Percentiles rank a stretch among this genome's conserved stretches.
phyloP scores from a whole-genome alignment of 2,797 vertebrate species.

The Australoheros facetus region DNA sequence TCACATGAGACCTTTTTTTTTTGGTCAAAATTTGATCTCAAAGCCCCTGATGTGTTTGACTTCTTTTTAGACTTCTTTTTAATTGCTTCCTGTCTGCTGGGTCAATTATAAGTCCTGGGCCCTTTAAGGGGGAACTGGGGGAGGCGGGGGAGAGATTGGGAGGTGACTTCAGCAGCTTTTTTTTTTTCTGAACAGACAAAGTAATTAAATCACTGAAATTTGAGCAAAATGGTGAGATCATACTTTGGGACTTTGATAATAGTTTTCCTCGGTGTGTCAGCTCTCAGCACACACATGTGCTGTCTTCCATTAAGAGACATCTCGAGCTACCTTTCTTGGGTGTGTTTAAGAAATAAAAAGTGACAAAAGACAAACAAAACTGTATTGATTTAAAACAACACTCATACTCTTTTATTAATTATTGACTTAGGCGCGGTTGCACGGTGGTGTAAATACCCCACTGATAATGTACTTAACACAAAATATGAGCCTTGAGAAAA shows the following conservation, averaged over 20 bases:
- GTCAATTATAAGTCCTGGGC: conserved; percentile 76
- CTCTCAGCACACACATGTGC: conserved; percentile 43
- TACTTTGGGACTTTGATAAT: conserved; percentile 57
- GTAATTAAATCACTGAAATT: conserved; percentile 76
- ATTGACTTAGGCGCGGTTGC: conserved; percentile 67
- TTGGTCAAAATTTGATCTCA: conserved; percentile 75
- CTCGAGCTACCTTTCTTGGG: conserved; percentile 27
- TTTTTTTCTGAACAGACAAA: conserved; percentile 37
- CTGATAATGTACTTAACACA: conserved; percentile 49
- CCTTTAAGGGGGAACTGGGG: conserved; percentile 39
- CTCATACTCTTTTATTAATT: conserved; percentile 53
- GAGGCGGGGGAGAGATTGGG: neutral
- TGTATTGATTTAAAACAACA: conserved; percentile 52
- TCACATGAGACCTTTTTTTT: conserved; percentile 60
- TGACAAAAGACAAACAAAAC: conserved; percentile 31
- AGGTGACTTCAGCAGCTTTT: conserved; percentile 30
- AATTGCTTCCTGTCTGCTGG: conserved; percentile 83
- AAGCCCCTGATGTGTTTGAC: conserved; percentile 80
- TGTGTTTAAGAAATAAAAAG: conserved; percentile 24
- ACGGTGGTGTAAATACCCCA: conserved; percentile 43
- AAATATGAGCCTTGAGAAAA: conserved; percentile 43
- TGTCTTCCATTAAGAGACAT: conserved; percentile 58
- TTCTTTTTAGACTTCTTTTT: conserved; percentile 83
- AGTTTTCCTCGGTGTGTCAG: conserved; percentile 61
- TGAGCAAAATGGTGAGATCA: conserved; percentile 71